Evolutionary conservation across 2,888 invertebrate genomes (phyloP), one percentile per base, ranked within the genome.

Genomic region (Xestia ashworthii): DNA sequence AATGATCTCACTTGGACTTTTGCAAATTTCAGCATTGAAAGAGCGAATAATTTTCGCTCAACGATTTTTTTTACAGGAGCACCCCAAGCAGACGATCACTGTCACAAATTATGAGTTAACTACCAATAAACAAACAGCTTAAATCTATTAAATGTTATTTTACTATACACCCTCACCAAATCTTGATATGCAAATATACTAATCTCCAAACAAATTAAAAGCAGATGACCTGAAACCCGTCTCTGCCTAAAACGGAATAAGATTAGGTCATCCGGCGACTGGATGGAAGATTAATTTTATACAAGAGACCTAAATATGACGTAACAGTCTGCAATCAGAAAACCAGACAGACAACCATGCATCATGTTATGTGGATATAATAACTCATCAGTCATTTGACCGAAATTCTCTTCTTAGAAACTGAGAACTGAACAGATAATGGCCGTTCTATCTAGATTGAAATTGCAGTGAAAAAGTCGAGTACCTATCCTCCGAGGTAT

Each of bases 211-310:
- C 19, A 81, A 68, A 76, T 81, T 76, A 71, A 76, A 76, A 64
- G 32, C 65, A 69, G 73, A 81, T 74, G 76, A 76, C 67, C 78
- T 65, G 68, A 74, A 78, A 72, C 64, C 48, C 5, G 76, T 68
- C 64, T 60, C 48, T 62, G 70, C 70, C 74, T 71, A 83, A 82
- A 87, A 66, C 69, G 74, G 70, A 87, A 77, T 22, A n/a, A 71
- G 80, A 80, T 87, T 80, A 87, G 85, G 80, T 85, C 85, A 85
- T 77, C 76, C 64, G 74, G 72, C 74, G 75, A 69, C 71, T 75
- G 74, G 64, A 77, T 74, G 76, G 68, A 69, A 66, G 62, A 86
- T 79, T 78, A 74, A 77, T 86, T 76, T 76, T 73, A 74, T 62
- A 76, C 80, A 48, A 83, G 76, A 81, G 41, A 72, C 44, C 53